A percentile compares a stretch with the other conserved stretches of the same genome.
Evolutionary conservation across 2,797 vertebrate genomes (phyloP).

Genomic region (Adrianichthys oophorus): DNA sequence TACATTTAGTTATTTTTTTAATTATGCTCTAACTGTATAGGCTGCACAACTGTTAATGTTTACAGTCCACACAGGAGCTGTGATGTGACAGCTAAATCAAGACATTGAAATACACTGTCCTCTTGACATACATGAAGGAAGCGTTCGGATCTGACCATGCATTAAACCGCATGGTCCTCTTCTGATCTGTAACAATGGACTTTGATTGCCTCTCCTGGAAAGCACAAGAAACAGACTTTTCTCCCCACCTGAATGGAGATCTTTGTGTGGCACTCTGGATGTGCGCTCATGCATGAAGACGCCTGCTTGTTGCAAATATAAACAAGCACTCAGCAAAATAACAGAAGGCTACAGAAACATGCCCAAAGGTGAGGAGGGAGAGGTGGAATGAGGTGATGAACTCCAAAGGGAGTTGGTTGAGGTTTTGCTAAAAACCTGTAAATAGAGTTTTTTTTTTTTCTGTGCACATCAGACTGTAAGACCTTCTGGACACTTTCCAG

Average conservation of each 20-base stretch:
- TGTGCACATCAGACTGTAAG: slow-evolving; percentile 35
- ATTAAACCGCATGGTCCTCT: slow-evolving; percentile 30
- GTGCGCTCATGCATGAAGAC: slow-evolving; percentile 55
- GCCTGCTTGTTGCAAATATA: slow-evolving; percentile 56
- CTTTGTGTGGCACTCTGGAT: slow-evolving; percentile 45
- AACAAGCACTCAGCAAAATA: slow-evolving; percentile 45
- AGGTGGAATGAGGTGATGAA: background rate
- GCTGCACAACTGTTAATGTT: background rate
- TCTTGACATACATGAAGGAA: slow-evolving; percentile 36
- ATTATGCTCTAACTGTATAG: background rate
- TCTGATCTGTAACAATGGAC: slow-evolving; percentile 52
- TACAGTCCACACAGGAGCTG: slow-evolving; percentile 17
- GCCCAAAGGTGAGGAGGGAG: slow-evolving; percentile 18
- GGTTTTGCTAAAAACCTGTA: slow-evolving; percentile 39
- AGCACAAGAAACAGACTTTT: slow-evolving; percentile 52
- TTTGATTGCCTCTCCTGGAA: slow-evolving; percentile 49
- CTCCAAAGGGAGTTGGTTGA: slow-evolving; percentile 9
- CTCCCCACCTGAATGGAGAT: slow-evolving; percentile 47
- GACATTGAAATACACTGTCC: slow-evolving; percentile 11
- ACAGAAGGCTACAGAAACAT: background rate
- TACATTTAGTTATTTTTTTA: too few relatives aligned
- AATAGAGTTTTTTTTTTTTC: slow-evolving; percentile 36
- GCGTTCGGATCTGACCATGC: slow-evolving; percentile 19
- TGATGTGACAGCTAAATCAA: background rate
- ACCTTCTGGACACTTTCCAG: slow-evolving; percentile 48